Percentiles rank a stretch among this genome's conserved stretches.
phyloP scores from a whole-genome alignment of 2,888 invertebrate species.

The Pollenia griseotomentosa region DNA sequence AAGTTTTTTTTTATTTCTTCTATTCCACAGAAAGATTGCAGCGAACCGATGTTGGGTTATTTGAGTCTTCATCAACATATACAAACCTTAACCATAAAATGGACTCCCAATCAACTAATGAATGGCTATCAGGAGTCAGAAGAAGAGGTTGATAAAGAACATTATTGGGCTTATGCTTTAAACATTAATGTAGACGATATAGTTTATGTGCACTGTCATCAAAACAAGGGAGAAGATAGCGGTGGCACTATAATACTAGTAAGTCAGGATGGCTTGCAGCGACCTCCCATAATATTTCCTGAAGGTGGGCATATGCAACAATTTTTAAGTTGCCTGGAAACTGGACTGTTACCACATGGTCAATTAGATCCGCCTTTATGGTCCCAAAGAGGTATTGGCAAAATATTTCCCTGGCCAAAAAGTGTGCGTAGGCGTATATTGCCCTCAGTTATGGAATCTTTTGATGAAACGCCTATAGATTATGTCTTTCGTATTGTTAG shows the following conservation, averaged over 20 bases:
- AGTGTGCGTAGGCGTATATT: constrained; percentile 88
- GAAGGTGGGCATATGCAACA: constrained; percentile 94
- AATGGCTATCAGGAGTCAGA: constrained; percentile 91
- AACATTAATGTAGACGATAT: constrained; percentile 95
- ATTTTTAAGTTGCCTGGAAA: constrained; percentile 96
- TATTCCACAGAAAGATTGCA: constrained; percentile 88
- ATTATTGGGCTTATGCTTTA: constrained; percentile 96
- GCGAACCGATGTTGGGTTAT: constrained; percentile 94
- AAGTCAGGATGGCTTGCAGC: constrained; percentile 96
- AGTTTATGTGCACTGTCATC: constrained; percentile 98
- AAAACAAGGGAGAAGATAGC: constrained; percentile 89
- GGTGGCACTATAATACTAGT: constrained; percentile 95
- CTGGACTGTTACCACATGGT: constrained; percentile 92
- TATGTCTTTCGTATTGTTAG: constrained; percentile 96
- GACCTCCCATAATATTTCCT: constrained; percentile 97
- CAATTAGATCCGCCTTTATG: constrained; percentile 97
- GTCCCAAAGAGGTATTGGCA: constrained; percentile 93
- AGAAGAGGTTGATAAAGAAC: constrained; percentile 88
- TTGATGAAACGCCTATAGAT: constrained; percentile 87
- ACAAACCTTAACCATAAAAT: constrained; percentile 93
- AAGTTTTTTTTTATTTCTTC: constrained; percentile 56
- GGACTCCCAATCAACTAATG: constrained; percentile 99
- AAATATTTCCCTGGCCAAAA: constrained; percentile 86
- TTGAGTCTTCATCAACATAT: constrained; percentile 95
- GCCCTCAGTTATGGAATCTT: constrained; percentile 87